These are phyloP conservation scores for Triplophysa tibetana DNA, from an alignment of 2,113 vertebrate genomes.

Conservation along the genomic window DNA sequence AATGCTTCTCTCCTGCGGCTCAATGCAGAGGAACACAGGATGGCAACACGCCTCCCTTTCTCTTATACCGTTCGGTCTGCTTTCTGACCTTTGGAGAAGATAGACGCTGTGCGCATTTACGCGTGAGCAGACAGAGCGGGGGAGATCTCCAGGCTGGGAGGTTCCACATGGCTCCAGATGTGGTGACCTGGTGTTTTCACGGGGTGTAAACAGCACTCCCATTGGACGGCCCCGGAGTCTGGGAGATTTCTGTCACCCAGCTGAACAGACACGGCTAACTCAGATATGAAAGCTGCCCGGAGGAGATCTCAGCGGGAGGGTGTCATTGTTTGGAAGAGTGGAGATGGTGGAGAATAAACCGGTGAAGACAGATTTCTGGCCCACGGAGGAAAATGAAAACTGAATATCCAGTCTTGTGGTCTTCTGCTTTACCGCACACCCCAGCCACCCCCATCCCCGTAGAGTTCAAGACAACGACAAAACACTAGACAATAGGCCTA, in stretches of 20 bases:
- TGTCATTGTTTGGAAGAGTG: slow-evolving; percentile 37
- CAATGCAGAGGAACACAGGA: slow-evolving; percentile 2
- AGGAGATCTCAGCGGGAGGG: slow-evolving; percentile 32
- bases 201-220: slow-evolving; percentile 47
- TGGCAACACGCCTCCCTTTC: not conserved
- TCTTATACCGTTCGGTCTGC: not conserved
- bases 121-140: not conserved
- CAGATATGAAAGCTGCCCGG: slow-evolving; percentile 38
- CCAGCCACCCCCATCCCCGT: not conserved
- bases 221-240: slow-evolving; percentile 21
- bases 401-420: slow-evolving; percentile 14
- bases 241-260: slow-evolving; percentile 26
- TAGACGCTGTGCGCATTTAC: slow-evolving; percentile 10
- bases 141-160: slow-evolving; percentile 19
- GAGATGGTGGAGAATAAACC: slow-evolving; percentile 30
- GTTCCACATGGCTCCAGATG: slow-evolving; percentile 53
- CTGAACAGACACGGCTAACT: slow-evolving; percentile 39
- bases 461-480: not conserved
- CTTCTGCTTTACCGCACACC: not conserved
- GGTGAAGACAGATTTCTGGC: slow-evolving; percentile 34
- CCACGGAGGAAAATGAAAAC: slow-evolving; percentile 12
- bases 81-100: slow-evolving; percentile 21
- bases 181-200: slow-evolving; percentile 47
- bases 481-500: not conserved
- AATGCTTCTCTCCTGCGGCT: slow-evolving; percentile 27